phyloP scores from a whole-genome alignment of 1,140 invertebrate genomes.

The Globodera rostochiensis region DNA sequence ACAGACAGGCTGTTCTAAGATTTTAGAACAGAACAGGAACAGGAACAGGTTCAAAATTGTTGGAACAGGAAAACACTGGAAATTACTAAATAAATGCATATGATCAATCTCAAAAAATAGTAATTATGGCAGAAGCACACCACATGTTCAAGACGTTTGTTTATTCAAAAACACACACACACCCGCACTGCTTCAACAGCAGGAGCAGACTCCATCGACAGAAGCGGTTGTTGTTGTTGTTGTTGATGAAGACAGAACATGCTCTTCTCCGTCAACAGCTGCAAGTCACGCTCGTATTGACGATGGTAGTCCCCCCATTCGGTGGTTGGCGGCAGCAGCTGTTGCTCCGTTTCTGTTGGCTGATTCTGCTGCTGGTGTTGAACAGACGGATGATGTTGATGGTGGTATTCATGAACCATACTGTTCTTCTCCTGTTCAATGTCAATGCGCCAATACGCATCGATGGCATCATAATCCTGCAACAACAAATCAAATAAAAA shows the following conservation, averaged over 20 bases:
- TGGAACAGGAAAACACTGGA: too few relatives aligned
- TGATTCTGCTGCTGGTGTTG: not conserved
- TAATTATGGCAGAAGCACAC: too few relatives aligned
- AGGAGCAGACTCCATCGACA: too few relatives aligned
- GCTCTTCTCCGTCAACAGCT: conserved; percentile 60
- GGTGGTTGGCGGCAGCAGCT: not conserved
- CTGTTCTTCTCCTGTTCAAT: conserved; percentile 58
- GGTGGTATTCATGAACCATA: not conserved
- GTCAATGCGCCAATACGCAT: conserved; percentile 58
- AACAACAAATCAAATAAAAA: conserved; percentile 19
- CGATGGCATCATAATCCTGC: conserved; percentile 62
- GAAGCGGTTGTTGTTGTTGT: not conserved
- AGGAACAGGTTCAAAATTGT: too few relatives aligned
- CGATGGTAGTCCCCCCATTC: conserved; percentile 22
- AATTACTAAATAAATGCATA: too few relatives aligned
- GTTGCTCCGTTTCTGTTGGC: too few relatives aligned
- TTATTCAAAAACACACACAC: too few relatives aligned
- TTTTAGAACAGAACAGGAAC: too few relatives aligned
- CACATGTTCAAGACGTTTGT: too few relatives aligned
- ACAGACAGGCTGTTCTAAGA: too few relatives aligned
- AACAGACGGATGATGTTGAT: not conserved
- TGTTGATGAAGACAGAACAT: conserved; percentile 39
- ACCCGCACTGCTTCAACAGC: too few relatives aligned
- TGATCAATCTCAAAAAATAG: too few relatives aligned
- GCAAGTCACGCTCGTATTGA: conserved; percentile 61